Percentiles rank a stretch among this genome's conserved stretches.
These are phyloP conservation scores for Gortyna flavago DNA, from an alignment of 2,888 invertebrate species.

Conservation along the genomic window DNA sequence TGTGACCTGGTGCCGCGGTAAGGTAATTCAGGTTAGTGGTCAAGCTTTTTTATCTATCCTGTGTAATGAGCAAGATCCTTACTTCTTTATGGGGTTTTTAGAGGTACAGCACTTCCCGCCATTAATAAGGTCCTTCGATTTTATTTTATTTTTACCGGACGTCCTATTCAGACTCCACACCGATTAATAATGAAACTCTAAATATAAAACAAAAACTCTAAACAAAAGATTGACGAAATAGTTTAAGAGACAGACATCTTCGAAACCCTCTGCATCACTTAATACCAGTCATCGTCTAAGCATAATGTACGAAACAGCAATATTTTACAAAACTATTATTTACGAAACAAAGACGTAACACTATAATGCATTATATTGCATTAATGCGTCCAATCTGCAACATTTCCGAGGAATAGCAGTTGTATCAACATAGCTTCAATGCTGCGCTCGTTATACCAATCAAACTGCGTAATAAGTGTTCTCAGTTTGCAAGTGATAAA, in stretches of 20 bases:
- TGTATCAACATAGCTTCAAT: slow-evolving; percentile 27
- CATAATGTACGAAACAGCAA: not conserved
- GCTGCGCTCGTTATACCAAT: slow-evolving; percentile 1
- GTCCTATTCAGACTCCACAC: no score
- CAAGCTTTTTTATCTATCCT: no score
- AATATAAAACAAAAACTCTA: not conserved
- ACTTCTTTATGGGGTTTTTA: no score
- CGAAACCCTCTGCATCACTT: not conserved
- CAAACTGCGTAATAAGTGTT: slow-evolving; percentile 26
- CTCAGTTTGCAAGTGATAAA: slow-evolving; percentile 24
- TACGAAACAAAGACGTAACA: not conserved
- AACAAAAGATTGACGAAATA: not conserved
- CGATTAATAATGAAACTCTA: not conserved
- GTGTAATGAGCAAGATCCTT: no score
- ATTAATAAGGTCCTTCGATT: no score
- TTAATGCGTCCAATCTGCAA: slow-evolving; percentile 21
- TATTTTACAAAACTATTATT: slow-evolving; percentile 10
- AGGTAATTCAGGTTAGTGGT: no score
- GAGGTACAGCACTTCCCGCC: no score
- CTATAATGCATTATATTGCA: slow-evolving; percentile 17
- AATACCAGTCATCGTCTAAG: not conserved
- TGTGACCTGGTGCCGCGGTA: no score
- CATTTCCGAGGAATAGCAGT: slow-evolving; percentile 14
- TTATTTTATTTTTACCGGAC: no score
- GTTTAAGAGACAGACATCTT: slow-evolving; percentile 6